Base-by-base conservation (phyloP, 2,888 invertebrate genomes). In the Mesoligia furuncula region DNA sequence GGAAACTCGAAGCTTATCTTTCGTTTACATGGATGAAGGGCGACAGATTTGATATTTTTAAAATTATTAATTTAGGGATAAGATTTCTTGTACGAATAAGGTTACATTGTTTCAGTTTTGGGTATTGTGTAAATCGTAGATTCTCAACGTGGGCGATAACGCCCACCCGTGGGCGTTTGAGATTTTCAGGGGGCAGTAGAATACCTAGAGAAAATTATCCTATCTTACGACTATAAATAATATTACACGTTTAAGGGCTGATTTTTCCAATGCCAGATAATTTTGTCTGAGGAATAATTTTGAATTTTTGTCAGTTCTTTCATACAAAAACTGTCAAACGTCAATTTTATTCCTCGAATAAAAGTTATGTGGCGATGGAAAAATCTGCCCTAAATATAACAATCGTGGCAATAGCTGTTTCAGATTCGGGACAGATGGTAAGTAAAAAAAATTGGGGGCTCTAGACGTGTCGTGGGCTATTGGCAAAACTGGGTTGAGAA, bases 1-100 rank as follows among this genome's bases (percentile, higher is more conserved):
- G 3, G 8, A 51, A 76, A 68, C 13, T 57, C 31, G n/a, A 64
- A 76, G 27, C 42, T 72, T 72, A 67, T 80, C 73, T 80, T 67
- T 77, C 48, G 15, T 24, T 48, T 64, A 31, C 45, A 77, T 27
- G 24, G 15, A 27, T 77, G 24, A 8, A 15, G 36, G 20, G 6
- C 8, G 61, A 39, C 2, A 5, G 42, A 31, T 17, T 24, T 57
- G 11, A 15, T 57, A 8, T 39, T 27, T 71, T 24, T 17, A 4
- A 9, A 54, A 54, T 13, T n/a, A n/a, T 15, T 54, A 36, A 42
- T 27, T 72, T 6, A 0, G 11, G 24, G 6, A 31, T 61, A 27
- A 66, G n/a, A 57, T 57, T 57, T 11, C 20, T 57, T 57, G n/a
- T 11, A n/a, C 0, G 11, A 57, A 11, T 11, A 57, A 57, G 54